Conservation (phyloP, 2,113 vertebrate species). For the Notarius lentiginosus region DNA sequence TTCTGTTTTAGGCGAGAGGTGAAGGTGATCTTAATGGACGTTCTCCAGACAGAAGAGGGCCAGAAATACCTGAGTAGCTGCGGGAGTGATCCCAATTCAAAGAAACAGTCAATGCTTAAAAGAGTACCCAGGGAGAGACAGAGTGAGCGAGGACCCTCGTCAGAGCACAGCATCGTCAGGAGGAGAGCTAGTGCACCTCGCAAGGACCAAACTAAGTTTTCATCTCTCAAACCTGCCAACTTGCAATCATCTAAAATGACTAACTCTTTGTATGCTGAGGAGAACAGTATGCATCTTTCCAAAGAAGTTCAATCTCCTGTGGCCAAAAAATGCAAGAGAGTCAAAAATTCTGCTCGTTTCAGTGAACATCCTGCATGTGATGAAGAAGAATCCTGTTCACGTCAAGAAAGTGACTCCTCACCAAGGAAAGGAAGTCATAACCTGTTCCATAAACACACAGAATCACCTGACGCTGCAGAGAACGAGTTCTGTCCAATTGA, state of each 20-base stretch:
- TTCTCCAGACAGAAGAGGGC: slow-evolving; percentile 65
- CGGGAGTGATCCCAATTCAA: neutral
- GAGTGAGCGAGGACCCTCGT: neutral
- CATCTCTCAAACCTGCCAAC: neutral
- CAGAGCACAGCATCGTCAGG: neutral
- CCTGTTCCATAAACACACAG: neutral
- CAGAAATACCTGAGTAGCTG: slow-evolving; percentile 56
- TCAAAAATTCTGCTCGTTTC: neutral
- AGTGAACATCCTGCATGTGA: neutral
- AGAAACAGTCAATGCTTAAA: slow-evolving; percentile 13
- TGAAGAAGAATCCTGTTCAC: neutral
- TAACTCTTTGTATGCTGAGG: neutral
- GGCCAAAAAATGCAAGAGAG: neutral
- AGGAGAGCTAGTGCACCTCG: neutral
- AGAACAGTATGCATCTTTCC: neutral
- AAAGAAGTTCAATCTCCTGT: neutral
- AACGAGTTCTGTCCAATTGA: neutral
- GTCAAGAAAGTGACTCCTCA: neutral
- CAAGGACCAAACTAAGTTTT: neutral
- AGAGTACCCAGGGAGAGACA: neutral
- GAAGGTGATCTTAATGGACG: slow-evolving; percentile 63
- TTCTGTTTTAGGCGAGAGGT: slow-evolving; percentile 40
- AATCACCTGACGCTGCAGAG: neutral
- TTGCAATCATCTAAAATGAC: neutral
- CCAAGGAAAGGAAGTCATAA: neutral